phyloP scores from a whole-genome alignment of 2,888 invertebrate genomes.

The Silvanus unidentatus region DNA sequence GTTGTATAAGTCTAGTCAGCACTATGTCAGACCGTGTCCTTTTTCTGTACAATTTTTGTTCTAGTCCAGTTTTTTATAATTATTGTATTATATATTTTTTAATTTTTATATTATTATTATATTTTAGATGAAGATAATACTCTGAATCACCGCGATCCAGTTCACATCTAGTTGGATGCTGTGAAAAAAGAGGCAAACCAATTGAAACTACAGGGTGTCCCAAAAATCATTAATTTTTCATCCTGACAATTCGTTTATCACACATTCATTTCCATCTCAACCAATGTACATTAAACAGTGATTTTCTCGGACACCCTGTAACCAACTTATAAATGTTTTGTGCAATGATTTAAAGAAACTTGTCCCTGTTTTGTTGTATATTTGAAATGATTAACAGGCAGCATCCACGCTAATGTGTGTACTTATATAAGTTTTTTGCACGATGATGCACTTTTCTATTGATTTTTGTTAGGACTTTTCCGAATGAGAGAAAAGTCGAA shows the following conservation, averaged over 20 bases:
- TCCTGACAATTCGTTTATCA: too few relatives aligned
- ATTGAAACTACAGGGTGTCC: neutral
- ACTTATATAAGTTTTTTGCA: constrained; percentile 37
- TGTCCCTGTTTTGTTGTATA: neutral
- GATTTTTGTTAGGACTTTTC: neutral
- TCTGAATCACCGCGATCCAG: constrained; percentile 2
- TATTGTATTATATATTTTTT: constrained; percentile 19
- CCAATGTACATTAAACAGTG: too few relatives aligned
- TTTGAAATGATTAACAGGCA: constrained; percentile 11
- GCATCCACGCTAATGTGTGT: constrained; percentile 35
- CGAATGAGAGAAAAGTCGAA: too few relatives aligned
- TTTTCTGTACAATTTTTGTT: constrained; percentile 31
- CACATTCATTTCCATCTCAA: too few relatives aligned
- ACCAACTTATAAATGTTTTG: neutral
- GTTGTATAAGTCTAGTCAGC: constrained; percentile 42
- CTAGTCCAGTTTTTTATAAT: constrained; percentile 34
- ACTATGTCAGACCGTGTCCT: constrained; percentile 32
- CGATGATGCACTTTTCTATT: constrained; percentile 35
- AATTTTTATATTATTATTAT: constrained; percentile 23
- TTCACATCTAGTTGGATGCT: constrained; percentile 1
- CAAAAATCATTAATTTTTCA: neutral
- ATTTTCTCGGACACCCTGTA: too few relatives aligned
- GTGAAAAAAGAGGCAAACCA: neutral
- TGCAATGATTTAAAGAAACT: constrained; percentile 1
- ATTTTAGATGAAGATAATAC: constrained; percentile 5